Evolutionary conservation across 2,888 invertebrate genomes (phyloP), one percentile per base, ranked within the genome.

Genomic region (Amphimallon solstitiale): DNA sequence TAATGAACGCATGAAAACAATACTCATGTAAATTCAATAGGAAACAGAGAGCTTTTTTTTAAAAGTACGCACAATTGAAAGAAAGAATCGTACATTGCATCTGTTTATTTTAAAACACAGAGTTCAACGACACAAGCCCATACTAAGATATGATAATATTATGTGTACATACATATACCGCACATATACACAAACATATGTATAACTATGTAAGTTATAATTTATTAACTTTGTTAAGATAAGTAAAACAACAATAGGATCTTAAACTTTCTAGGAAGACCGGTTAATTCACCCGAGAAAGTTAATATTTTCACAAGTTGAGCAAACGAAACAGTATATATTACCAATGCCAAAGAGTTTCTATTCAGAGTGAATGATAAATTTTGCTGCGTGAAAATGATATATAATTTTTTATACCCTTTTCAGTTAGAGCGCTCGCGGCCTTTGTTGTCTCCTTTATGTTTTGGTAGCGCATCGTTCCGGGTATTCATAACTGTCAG

Each of bases 381-480:
- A 63, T 63, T 63, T 63, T 43, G 63, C 63, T 40, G 51, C 38
- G 61, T 35, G 61, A 61, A 49, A 49, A 35, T 48, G 61, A 61
- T 49, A 61, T 61, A 61, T 61, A 61, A 49, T 51, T 63, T 63
- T 63, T 63, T 40, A 17, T 51, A 38, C 63, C 63, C 51, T 63
- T 49, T 51, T 51, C 38, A 40, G 40, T 51, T 37, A 34, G 51
- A 49, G 34, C 43, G 51, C 63, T 40, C 21, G 40, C 21, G 23
- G 63, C 63, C 38, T 51, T 63, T 63, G 63, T 63, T 63, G 63
- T 17, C 51, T 51, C 51, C 63, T 63, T 51, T 51, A 51, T 63
- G 40, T 51, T 49, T 51, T 61, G 61, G 61, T 61, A 15, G 48
- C 61, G 61, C 21, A 37, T 49, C 49, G 49, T 43, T 40, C 51